Percentiles rank a stretch among this genome's conserved stretches.
Conservation (phyloP, 2,113 vertebrate genomes). For the Corydoras sp. region DNA sequence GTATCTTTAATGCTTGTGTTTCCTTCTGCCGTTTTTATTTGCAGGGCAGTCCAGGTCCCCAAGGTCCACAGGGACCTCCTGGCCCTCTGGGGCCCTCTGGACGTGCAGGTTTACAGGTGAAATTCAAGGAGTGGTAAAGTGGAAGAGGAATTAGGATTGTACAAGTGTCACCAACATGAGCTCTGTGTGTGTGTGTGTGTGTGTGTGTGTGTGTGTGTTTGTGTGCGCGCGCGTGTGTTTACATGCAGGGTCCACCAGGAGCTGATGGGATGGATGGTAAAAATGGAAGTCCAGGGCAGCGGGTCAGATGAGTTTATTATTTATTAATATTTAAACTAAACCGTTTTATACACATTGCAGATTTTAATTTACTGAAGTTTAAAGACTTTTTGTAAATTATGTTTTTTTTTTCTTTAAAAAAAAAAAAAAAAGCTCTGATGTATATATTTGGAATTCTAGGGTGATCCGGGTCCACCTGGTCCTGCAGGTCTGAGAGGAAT, state of each 20-base stretch:
- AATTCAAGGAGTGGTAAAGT: too few relatives aligned
- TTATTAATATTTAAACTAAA: slow-evolving; percentile 19
- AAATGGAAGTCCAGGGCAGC: slow-evolving; percentile 81
- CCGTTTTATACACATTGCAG: neutral
- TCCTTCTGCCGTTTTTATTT: neutral
- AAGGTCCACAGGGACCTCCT: too few relatives aligned
- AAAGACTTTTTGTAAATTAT: too few relatives aligned
- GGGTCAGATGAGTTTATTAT: slow-evolving; percentile 64
- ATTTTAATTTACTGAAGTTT: too few relatives aligned
- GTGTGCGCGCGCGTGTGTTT: slow-evolving; percentile 13
- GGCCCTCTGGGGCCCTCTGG: too few relatives aligned
- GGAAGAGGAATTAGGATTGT: too few relatives aligned
- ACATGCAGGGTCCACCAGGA: slow-evolving; percentile 78
- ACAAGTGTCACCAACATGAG: too few relatives aligned
- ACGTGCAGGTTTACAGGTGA: too few relatives aligned
- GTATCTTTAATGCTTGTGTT: neutral
- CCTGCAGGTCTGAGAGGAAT: slow-evolving; percentile 80
- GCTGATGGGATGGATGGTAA: slow-evolving; percentile 88
- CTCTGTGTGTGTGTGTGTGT: neutral
- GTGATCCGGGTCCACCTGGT: slow-evolving; percentile 76
- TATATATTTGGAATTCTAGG: slow-evolving; percentile 61
- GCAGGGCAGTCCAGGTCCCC: slow-evolving; percentile 1
- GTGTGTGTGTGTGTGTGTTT: slow-evolving; percentile 38
- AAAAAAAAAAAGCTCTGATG: neutral
- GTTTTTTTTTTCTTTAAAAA: neutral